These are phyloP conservation scores for Antheraea assamensis DNA, from an alignment of 2,888 invertebrate genomes.

Conservation along the genomic window DNA sequence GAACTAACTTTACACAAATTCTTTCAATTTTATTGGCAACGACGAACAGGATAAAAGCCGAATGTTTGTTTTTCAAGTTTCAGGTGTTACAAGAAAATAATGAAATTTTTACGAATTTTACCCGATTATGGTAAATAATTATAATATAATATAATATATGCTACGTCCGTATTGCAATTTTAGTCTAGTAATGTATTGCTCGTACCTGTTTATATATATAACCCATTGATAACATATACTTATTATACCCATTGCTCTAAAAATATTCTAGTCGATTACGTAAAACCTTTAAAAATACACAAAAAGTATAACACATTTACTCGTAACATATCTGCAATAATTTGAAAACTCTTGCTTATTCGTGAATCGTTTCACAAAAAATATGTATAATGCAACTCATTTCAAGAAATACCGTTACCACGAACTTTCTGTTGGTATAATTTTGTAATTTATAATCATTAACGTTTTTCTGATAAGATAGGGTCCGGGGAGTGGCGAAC, in stretches of 20 bases:
- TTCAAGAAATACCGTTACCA: conserved; percentile 46
- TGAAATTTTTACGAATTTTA: background rate
- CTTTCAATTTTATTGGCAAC: background rate
- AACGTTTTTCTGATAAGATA: conserved; percentile 62
- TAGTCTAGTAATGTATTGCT: too few species aligned
- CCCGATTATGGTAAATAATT: background rate
- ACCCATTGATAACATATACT: too few species aligned
- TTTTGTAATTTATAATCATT: conserved; percentile 76
- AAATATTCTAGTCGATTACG: too few species aligned
- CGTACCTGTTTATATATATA: too few species aligned
- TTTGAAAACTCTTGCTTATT: background rate
- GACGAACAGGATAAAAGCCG: background rate
- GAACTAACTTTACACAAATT: too few species aligned
- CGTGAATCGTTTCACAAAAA: conserved; percentile 5
- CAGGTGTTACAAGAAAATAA: background rate
- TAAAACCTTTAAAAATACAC: background rate
- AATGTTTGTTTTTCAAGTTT: background rate
- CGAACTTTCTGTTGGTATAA: conserved; percentile 63
- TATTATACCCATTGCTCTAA: too few species aligned
- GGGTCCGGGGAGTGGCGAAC: conserved; percentile 41
- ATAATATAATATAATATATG: background rate
- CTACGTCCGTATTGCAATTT: too few species aligned
- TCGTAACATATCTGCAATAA: background rate
- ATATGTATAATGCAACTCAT: background rate
- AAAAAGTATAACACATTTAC: conserved; percentile 48